phyloP scores from a whole-genome alignment of 2,888 invertebrate species.

The Celastrina argiolus region DNA sequence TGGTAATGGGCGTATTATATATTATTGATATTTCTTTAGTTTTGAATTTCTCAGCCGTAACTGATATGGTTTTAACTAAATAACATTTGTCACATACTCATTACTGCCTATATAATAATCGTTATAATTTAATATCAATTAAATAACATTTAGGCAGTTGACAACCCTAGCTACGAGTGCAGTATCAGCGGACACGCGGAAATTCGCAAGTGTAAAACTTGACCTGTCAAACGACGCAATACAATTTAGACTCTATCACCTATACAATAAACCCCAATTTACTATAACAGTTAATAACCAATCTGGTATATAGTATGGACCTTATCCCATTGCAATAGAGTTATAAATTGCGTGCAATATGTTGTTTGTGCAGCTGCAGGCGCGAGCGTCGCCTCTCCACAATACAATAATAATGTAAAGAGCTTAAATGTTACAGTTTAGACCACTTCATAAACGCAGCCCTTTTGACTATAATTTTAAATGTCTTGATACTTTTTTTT shows the following conservation, averaged over 20 bases:
- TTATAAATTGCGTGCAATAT: not conserved
- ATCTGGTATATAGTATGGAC: not conserved
- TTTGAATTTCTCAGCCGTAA: too few relatives aligned
- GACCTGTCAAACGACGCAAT: not conserved
- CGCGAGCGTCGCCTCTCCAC: conserved; percentile 44
- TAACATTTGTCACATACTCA: too few relatives aligned
- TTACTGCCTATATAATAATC: not conserved
- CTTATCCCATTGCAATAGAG: not conserved
- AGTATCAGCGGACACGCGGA: conserved; percentile 26
- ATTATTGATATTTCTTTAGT: too few relatives aligned
- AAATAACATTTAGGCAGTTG: not conserved
- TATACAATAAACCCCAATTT: not conserved
- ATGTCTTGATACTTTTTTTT: conserved; percentile 12
- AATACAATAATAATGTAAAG: conserved; percentile 60
- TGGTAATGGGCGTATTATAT: too few relatives aligned
- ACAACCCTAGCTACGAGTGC: conserved; percentile 7
- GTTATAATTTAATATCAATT: not conserved
- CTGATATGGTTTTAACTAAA: too few relatives aligned
- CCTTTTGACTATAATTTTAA: conserved; percentile 20
- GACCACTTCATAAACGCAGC: conserved; percentile 46
- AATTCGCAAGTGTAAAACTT: conserved; percentile 27
- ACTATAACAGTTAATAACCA: not conserved
- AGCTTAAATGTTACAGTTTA: conserved; percentile 61
- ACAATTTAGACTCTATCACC: not conserved
- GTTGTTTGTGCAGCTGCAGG: conserved; percentile 44